Evolutionary conservation across 2,888 invertebrate genomes (phyloP).

Genomic region (Junonia oenone): DNA sequence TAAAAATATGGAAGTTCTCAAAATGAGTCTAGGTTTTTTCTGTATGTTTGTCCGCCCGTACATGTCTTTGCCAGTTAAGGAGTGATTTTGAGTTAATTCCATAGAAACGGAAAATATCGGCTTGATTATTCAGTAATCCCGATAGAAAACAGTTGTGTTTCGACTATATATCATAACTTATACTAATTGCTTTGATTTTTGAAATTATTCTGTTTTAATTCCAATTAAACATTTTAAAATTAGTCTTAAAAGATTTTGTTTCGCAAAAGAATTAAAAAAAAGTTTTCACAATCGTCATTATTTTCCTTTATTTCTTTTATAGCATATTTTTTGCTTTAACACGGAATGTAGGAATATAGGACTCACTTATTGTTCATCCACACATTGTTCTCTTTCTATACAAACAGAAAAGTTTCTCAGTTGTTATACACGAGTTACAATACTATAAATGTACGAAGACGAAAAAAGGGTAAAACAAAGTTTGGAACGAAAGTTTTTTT

Average conservation of each 20-base stretch:
- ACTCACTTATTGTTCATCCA: conserved; percentile 19
- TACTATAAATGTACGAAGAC: conserved; percentile 15
- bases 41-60: no score
- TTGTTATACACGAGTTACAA: conserved; percentile 14
- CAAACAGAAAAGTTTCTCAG: conserved; percentile 14
- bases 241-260: not conserved
- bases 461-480: conserved; percentile 34
- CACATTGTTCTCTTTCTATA: conserved; percentile 17
- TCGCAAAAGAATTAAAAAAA: not conserved
- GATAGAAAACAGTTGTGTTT: no score
- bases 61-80: no score
- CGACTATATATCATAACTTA: no score
- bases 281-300: not conserved
- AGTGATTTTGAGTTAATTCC: no score
- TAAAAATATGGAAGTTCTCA: no score
- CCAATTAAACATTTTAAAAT: not conserved
- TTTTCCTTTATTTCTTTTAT: conserved; percentile 3
- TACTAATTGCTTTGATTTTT: no score
- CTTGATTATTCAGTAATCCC: no score
- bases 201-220: no score
- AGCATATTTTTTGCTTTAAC: conserved; percentile 6
- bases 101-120: no score
- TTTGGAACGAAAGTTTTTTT: conserved; percentile 36
- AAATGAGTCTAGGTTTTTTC: no score
- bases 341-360: conserved; percentile 2